phyloP scores from a whole-genome alignment of 2,888 invertebrate species.

The Pyralis farinalis region DNA sequence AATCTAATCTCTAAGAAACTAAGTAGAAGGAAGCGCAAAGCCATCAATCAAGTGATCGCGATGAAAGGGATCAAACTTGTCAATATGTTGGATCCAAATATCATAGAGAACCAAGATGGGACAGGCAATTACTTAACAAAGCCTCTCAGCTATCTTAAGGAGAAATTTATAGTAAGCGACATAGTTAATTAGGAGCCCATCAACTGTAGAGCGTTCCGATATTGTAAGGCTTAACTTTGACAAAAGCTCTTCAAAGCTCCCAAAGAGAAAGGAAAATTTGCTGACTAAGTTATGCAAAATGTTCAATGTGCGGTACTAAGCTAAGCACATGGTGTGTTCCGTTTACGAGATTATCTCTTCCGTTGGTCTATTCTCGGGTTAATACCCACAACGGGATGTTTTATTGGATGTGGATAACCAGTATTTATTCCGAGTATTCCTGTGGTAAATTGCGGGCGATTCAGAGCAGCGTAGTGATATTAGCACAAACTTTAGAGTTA shows the following conservation, averaged over 20 bases:
- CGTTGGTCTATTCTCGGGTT: background rate
- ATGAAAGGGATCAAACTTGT: slow-evolving; percentile 38
- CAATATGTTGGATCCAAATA: slow-evolving; percentile 33
- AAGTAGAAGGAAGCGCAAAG: slow-evolving; percentile 7
- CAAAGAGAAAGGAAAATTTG: slow-evolving; percentile 1
- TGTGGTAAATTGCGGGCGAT: slow-evolving; percentile 5
- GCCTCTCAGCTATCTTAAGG: slow-evolving; percentile 16
- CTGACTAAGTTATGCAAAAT: slow-evolving; percentile 5
- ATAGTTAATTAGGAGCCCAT: slow-evolving; percentile 18
- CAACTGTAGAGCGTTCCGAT: slow-evolving; percentile 7
- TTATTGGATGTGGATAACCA: slow-evolving; percentile 1
- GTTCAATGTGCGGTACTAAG: background rate
- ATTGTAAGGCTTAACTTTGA: slow-evolving; percentile 12
- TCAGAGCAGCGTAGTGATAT: slow-evolving; percentile 4
- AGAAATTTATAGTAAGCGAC: slow-evolving; percentile 17
- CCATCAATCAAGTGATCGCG: slow-evolving; percentile 36
- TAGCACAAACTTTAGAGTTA: slow-evolving; percentile 1
- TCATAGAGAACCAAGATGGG: slow-evolving; percentile 24
- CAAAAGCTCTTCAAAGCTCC: slow-evolving; percentile 1
- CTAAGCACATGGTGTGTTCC: background rate
- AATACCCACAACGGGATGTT: background rate
- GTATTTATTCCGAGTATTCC: slow-evolving; percentile 1
- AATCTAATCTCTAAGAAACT: slow-evolving; percentile 10
- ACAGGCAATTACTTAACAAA: slow-evolving; percentile 29
- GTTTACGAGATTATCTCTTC: background rate